These are phyloP conservation scores for Crotalus horridus DNA, from an alignment of 2,113 vertebrate genomes.

Conservation along the genomic window DNA sequence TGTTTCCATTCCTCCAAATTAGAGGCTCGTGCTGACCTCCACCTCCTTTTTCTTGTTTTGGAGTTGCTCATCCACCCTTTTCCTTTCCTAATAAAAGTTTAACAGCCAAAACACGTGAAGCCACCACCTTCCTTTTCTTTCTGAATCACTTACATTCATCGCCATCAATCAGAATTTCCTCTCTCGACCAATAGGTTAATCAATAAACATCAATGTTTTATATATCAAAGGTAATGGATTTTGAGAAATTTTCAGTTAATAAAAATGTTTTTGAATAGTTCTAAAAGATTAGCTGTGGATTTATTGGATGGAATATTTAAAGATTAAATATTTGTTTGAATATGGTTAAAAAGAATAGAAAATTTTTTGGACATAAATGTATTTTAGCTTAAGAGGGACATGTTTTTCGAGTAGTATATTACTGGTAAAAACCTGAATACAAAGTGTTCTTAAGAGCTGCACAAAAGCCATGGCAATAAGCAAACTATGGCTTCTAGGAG, in stretches of 20 bases:
- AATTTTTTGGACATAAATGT: too few relatives aligned
- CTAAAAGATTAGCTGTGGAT: too few relatives aligned
- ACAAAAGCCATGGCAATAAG: neutral
- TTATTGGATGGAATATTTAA: too few relatives aligned
- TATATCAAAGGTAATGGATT: too few relatives aligned
- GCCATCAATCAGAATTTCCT: neutral
- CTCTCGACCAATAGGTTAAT: neutral
- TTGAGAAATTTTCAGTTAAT: too few relatives aligned
- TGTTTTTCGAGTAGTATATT: neutral
- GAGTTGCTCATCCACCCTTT: neutral
- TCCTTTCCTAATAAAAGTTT: neutral
- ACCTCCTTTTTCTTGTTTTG: neutral
- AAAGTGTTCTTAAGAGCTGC: neutral
- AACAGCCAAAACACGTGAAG: neutral
- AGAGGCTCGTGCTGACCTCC: neutral
- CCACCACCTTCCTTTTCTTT: neutral
- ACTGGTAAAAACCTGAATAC: neutral
- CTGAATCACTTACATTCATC: neutral
- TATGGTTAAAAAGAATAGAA: too few relatives aligned
- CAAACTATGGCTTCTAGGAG: neutral
- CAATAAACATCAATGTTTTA: neutral
- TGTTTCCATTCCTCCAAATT: neutral
- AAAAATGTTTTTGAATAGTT: too few relatives aligned
- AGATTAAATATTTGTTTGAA: too few relatives aligned
- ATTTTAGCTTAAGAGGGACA: too few relatives aligned